phyloP scores from a whole-genome alignment of 2,113 vertebrate species.

The Podiceps cristatus region DNA sequence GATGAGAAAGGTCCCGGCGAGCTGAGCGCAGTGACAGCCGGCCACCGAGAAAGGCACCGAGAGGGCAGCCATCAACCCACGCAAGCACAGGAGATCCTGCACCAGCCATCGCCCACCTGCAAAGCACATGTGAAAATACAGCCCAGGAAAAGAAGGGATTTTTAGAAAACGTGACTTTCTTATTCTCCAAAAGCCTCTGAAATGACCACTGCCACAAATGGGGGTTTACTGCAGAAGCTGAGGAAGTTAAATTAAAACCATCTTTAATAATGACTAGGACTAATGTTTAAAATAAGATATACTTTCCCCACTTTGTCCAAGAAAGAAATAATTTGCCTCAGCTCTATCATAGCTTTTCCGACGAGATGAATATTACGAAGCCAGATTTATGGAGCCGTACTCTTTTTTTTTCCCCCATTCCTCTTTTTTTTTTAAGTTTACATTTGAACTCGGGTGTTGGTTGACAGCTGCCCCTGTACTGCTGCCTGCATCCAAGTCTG shows the following conservation, averaged over 20 bases:
- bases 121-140: fast-evolving
- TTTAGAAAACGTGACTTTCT: not conserved
- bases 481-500: not conserved
- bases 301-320: not conserved
- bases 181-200: not conserved
- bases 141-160: not conserved
- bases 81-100: not conserved
- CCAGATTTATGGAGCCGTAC: not conserved
- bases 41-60: fast-evolving
- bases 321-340: not conserved
- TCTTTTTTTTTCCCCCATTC: not conserved
- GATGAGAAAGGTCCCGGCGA: not conserved
- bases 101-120: not conserved
- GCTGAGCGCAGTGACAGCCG: fast-evolving
- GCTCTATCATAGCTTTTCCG: not conserved
- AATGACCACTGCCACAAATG: not conserved
- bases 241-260: not conserved
- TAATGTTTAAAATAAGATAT: not conserved
- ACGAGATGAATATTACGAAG: not conserved
- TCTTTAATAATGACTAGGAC: not conserved
- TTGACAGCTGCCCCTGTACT: not conserved
- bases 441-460: not conserved
- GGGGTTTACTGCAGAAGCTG: fast-evolving
- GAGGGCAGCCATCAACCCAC: not conserved
- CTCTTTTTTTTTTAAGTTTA: not conserved